phyloP scores from a whole-genome alignment of 2,797 vertebrate species.

The Argentina silus region DNA sequence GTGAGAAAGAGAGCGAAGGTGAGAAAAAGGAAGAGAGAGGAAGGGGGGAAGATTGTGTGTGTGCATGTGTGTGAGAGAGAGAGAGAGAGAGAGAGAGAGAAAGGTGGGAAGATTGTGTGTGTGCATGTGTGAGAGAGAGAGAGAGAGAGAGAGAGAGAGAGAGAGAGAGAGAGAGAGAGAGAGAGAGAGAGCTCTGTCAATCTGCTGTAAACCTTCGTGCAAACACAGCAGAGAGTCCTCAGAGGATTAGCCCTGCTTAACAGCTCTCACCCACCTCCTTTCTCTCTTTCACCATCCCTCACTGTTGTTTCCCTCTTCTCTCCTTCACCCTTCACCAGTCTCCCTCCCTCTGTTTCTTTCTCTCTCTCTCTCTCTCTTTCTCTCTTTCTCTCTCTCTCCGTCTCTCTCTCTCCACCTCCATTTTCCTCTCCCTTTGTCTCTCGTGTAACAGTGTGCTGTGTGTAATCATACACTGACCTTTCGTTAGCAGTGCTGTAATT shows the following conservation, averaged over 20 bases:
- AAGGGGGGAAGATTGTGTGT: neutral
- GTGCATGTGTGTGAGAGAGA: neutral
- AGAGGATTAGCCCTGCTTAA: slow-evolving; percentile 10
- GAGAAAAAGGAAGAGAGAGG: neutral
- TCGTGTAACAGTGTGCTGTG: neutral
- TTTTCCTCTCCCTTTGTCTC: neutral
- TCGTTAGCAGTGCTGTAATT: slow-evolving; percentile 50
- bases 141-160: neutral
- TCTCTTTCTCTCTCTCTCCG: neutral
- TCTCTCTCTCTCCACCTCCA: neutral
- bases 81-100: neutral
- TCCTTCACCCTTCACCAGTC: neutral
- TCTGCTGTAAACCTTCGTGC: slow-evolving; percentile 5
- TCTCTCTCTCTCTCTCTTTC: neutral
- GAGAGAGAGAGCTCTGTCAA: slow-evolving; percentile 4
- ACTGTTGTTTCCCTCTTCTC: neutral
- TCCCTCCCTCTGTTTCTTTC: neutral
- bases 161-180: neutral
- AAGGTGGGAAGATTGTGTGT: neutral
- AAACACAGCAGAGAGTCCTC: slow-evolving; percentile 10
- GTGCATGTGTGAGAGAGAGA: neutral
- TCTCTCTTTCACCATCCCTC: neutral
- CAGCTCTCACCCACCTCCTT: neutral
- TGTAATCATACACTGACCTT: slow-evolving; percentile 60
- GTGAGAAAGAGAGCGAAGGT: neutral